Base-by-base conservation (phyloP, 1,140 invertebrate species). In the Panagrolaimus sp. region DNA sequence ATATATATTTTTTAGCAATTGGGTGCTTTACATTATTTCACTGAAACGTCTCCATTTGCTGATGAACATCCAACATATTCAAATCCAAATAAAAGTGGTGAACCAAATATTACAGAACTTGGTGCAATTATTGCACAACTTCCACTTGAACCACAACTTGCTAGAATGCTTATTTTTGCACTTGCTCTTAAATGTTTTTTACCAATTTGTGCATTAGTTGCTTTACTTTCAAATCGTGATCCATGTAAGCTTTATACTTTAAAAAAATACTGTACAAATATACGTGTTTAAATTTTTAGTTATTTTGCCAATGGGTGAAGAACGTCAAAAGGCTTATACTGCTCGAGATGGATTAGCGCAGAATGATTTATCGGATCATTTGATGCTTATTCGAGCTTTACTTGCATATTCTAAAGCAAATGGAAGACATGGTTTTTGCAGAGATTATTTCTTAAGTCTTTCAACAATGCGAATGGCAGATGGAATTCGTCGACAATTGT, bases 121-220 rank as follows among this genome's bases (percentile, higher is more conserved):
- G 95, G 94, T 2, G 87, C 88, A 70, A 90, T 92, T 77, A 84
- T 98, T 9, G 83, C 93, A 8, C 91, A 97, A 83, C 84, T 98
- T 13, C 92, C 93, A 0, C 85, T 97, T 1, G 91, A 96, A 72
- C 94, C 94, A 0, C 88, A 91, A 75, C 86, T 93, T 92, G 91
- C 4, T 93, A 95, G 86, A 91, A 31, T 93, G 88, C 84, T 98
- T 27, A 84, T 98, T 1, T 93, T 92, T 82, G 89, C 91, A 2
- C 89, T 93, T 23, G 88, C 95, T 5, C 86, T 98, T 38, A 92
- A 92, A 82, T 98, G 95, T 82, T 84, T 98, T 1, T 92, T 96
- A 86, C 95, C 95, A 5, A 87, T 98, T 27, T 84, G 98, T 25
- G 96, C 93, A 0, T 90, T 98, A 61, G 92, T 92, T 11, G 91